phyloP scores from a whole-genome alignment of 2,797 vertebrate species.

The Hyperoplus lanceolatus region DNA sequence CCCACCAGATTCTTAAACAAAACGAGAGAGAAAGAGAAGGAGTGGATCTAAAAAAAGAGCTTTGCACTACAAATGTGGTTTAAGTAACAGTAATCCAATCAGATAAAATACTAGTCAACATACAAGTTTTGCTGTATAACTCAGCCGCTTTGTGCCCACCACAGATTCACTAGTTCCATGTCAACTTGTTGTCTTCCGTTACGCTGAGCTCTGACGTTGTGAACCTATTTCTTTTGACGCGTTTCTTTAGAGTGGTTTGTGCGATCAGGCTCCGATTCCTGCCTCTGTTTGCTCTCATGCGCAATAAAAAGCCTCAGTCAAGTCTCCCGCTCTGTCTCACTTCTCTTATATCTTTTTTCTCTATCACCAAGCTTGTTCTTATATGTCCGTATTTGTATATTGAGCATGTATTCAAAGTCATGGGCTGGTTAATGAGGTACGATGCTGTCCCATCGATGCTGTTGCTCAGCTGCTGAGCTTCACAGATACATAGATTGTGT shows the following conservation, averaged over 20 bases:
- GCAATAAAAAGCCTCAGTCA: constrained; percentile 35
- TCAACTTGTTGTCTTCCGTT: constrained; percentile 68
- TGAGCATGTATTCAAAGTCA: constrained; percentile 20
- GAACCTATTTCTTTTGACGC: constrained; percentile 69
- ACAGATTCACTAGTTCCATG: constrained; percentile 69
- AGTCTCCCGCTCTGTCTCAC: constrained; percentile 18
- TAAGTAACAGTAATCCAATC: constrained; percentile 76
- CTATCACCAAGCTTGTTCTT: constrained; percentile 23
- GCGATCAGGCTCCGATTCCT: constrained; percentile 56
- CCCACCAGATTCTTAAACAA: constrained; percentile 52
- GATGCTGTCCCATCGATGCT: background rate
- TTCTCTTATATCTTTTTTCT: constrained; percentile 15
- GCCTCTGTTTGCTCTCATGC: constrained; percentile 61
- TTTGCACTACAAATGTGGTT: constrained; percentile 61
- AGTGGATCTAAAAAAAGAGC: constrained; percentile 61
- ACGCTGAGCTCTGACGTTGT: constrained; percentile 42
- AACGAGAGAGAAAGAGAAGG: constrained; percentile 18
- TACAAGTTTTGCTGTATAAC: constrained; percentile 69
- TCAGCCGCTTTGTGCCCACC: constrained; percentile 58
- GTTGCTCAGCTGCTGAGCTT: constrained; percentile 29
- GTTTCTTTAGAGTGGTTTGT: constrained; percentile 68
- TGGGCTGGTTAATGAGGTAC: constrained; percentile 27
- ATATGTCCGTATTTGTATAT: constrained; percentile 39
- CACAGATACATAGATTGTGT: background rate
- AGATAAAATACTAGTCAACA: constrained; percentile 77